Evolutionary conservation across 2,797 vertebrate genomes (phyloP).

Genomic region (Novumbra hubbsi): DNA sequence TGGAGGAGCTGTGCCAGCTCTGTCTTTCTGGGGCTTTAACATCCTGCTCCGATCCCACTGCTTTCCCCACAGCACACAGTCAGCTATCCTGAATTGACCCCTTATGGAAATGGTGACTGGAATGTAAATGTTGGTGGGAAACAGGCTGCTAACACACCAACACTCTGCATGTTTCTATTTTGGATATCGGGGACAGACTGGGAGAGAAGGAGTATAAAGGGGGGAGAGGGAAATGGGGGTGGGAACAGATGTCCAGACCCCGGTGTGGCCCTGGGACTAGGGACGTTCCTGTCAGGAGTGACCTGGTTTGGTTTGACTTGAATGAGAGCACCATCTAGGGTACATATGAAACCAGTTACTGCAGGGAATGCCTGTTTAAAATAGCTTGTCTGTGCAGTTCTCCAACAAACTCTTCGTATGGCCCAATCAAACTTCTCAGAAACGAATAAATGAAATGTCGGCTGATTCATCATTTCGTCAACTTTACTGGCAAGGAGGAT

Average conservation of each 20-base stretch:
- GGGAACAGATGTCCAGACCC: constrained; percentile 22
- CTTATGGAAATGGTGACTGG: not conserved
- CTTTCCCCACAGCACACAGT: not conserved
- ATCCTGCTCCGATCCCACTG: not conserved
- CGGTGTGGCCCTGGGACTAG: constrained; percentile 14
- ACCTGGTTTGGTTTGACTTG: constrained; percentile 44
- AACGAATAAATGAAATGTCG: not conserved
- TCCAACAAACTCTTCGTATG: not conserved
- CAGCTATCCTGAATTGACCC: not conserved
- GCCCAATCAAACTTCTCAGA: not conserved
- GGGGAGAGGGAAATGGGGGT: not conserved
- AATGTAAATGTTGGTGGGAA: not conserved
- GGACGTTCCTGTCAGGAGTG: constrained; percentile 32
- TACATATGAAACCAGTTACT: constrained; percentile 10
- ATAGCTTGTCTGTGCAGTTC: not conserved
- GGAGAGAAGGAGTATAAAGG: not conserved
- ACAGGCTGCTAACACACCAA: not conserved
- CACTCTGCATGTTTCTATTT: not conserved
- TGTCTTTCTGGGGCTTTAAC: not conserved
- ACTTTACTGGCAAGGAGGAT: not conserved
- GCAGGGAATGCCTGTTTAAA: not conserved
- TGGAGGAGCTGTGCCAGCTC: not conserved
- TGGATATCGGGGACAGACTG: not conserved
- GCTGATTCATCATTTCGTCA: not conserved
- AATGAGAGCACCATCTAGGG: constrained; percentile 17